Base-by-base conservation (phyloP, 2,888 invertebrate genomes). In the Hydrotaea cyrtoneurina region DNA sequence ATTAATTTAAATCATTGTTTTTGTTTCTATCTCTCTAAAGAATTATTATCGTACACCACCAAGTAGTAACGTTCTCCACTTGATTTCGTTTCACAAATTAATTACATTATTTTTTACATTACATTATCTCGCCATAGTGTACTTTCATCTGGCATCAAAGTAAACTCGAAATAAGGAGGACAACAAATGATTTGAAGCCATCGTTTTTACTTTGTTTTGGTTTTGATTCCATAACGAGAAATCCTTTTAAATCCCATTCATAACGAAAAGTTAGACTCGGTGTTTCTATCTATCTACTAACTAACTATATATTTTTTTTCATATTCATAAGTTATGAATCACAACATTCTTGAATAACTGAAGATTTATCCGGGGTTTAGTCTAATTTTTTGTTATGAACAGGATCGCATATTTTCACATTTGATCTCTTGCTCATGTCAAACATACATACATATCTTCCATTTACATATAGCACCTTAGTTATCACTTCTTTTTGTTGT, bases 31-130 rank as follows among this genome's bases (percentile, higher is more conserved):
- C 4, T n/a, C n/a, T 50, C 13, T n/a, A 4, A 13, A 55, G 55
- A 59, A 26, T 59, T 59, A 66, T 75, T 73, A 71, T 78, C 76
- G 21, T 78, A 78, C 69, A 75, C 39, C 31, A 31, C 66, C n/a
- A 80, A 78, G 17, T 74, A 74, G 71, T 64, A 31, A 39, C 80
- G 74, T 8, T 23, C 15, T 64, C 78, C 50, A 23, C 11, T 55
- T 55, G 2, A 3, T 55, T 55, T 55, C 21, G 11, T 21, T 55
- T 55, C 55, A 55, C n/a, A 21, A 55, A 21, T 55, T 21, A 55
- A 50, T 50, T 50, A 50, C n/a, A 50, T 4, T 13, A 50, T 50
- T 31, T 31, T 31, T 31, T 31, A 31, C 31, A 50, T 50, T 50
- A 50, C n/a, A 50, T 50, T 50, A 2, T 50, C 2, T 50, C n/a